Conservation (phyloP, 1,140 invertebrate species). For the Catajapyx aquilonaris region DNA sequence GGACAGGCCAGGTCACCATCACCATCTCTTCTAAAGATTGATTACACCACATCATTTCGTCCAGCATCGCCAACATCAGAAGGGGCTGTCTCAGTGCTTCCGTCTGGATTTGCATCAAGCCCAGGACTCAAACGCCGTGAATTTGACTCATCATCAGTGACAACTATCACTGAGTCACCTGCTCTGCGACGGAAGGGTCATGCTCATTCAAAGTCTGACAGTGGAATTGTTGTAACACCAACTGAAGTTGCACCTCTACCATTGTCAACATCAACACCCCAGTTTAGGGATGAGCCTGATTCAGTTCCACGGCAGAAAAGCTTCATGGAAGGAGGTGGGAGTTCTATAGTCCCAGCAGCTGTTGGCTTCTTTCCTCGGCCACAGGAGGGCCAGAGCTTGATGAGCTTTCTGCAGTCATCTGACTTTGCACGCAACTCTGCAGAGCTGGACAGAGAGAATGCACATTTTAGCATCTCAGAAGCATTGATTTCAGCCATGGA, state of each 20-base stretch:
- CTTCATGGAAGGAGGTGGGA: slow-evolving; percentile 39
- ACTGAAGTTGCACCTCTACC: no score
- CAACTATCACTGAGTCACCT: no score
- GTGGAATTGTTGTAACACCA: no score
- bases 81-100: not conserved
- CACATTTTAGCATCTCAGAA: slow-evolving; percentile 67
- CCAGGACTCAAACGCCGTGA: no score
- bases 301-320: no score
- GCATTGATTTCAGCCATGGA: slow-evolving; percentile 67
- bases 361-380: slow-evolving; percentile 38
- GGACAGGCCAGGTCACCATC: no score
- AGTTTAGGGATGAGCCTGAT: no score
- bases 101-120: not conserved
- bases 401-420: slow-evolving; percentile 47
- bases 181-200: no score
- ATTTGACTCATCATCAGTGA: no score
- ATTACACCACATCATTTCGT: slow-evolving; percentile 11
- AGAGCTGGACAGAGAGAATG: slow-evolving; percentile 64
- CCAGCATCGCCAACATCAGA: not conserved
- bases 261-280: no score
- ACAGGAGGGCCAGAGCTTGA: slow-evolving; percentile 45
- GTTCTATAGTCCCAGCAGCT: slow-evolving; percentile 29
- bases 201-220: no score
- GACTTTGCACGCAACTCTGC: slow-evolving; percentile 47
- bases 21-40: slow-evolving; percentile 16